Percentiles rank a stretch among this genome's conserved stretches.
Conservation (phyloP, 2,113 vertebrate species). For the Vulpes lagopus region DNA sequence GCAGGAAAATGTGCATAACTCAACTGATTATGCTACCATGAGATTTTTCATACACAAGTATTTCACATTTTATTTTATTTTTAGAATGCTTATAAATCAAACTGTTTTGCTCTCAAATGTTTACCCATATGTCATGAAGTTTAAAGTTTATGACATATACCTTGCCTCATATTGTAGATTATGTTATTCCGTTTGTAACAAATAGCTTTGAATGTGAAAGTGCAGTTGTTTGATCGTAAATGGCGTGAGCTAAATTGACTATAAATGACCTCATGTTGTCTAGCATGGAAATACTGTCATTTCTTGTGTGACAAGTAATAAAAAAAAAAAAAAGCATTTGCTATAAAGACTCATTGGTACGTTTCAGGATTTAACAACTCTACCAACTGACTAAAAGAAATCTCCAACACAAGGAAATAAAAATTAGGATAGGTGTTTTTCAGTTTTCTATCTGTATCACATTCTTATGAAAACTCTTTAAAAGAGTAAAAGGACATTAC, state of each 20-base stretch:
- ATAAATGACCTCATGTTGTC: neutral
- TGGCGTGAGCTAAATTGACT: neutral
- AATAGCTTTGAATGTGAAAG: conserved; percentile 47
- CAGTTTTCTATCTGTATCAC: neutral
- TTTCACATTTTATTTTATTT: conserved; percentile 35
- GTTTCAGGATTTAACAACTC: conserved; percentile 67
- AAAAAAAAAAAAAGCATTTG: neutral
- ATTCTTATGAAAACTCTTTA: conserved; percentile 6
- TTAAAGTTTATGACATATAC: neutral
- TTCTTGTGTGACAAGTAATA: conserved; percentile 34
- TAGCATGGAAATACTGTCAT: neutral
- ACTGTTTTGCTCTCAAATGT: conserved; percentile 24
- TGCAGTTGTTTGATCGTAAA: neutral
- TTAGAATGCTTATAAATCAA: neutral
- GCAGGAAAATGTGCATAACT: neutral
- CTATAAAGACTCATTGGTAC: neutral
- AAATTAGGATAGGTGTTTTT: neutral
- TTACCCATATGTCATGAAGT: neutral
- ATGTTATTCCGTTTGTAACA: conserved; percentile 10
- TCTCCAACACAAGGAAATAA: neutral
- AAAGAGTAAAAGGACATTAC: neutral
- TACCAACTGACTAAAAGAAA: neutral
- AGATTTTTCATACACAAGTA: neutral
- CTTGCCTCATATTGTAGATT: neutral
- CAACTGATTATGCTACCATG: neutral